These are phyloP conservation scores for Teleiodes luculella DNA, from an alignment of 2,888 invertebrate species.

Conservation along the genomic window DNA sequence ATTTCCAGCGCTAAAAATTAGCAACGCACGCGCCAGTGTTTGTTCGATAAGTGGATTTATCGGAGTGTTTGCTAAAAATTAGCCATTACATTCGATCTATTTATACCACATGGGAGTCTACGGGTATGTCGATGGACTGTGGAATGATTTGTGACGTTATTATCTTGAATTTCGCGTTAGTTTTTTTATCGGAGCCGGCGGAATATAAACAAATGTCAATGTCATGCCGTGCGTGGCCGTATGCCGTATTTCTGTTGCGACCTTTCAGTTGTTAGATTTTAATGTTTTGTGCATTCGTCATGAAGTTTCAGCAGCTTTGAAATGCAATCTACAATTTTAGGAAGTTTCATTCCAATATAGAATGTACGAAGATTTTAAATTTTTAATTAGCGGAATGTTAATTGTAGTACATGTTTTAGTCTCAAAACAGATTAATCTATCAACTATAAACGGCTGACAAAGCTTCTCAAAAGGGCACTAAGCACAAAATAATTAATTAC, in stretches of 20 bases:
- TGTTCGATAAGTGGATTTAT: constrained; percentile 15
- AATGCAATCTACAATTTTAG: no score
- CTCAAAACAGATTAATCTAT: no score
- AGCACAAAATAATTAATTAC: no score
- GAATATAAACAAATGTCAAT: neutral
- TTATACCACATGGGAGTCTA: neutral
- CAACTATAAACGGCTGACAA: no score
- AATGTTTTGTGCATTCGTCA: no score
- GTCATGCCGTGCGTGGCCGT: neutral
- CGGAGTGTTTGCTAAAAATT: constrained; percentile 10
- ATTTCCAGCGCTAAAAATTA: constrained; percentile 1
- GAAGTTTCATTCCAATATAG: no score
- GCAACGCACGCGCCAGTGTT: constrained; percentile 10
- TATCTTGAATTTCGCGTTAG: neutral
- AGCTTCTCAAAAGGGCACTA: no score
- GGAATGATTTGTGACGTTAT: neutral
- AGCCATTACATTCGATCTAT: constrained; percentile 6
- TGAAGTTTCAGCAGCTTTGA: no score
- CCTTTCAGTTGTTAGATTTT: neutral
- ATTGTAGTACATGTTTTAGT: no score
- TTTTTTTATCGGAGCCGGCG: neutral
- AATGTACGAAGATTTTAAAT: no score
- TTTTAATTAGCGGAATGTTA: no score
- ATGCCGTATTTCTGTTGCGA: neutral
- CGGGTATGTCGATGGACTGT: neutral